Percentiles rank a stretch among this genome's conserved stretches.
phyloP scores from a whole-genome alignment of 2,797 vertebrate species.

The Cirrhinus mrigala region DNA sequence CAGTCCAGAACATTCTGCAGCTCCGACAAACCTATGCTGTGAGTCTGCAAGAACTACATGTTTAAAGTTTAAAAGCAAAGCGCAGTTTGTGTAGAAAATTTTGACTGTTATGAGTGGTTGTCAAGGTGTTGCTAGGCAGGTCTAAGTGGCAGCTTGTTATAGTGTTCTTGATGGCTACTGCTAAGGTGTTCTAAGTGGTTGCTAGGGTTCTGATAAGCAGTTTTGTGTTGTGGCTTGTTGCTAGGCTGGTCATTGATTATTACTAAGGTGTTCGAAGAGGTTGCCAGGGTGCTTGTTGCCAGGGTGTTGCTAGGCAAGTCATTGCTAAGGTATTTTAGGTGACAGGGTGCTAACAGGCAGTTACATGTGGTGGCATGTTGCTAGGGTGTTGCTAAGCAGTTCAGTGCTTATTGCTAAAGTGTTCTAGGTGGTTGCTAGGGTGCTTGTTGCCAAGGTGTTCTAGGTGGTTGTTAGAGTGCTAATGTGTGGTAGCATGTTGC shows the following conservation, averaged over 20 bases:
- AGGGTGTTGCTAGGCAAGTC: too few relatives aligned
- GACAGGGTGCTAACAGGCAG: background rate
- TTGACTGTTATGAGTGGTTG: background rate
- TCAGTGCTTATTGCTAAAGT: background rate
- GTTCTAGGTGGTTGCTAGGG: background rate
- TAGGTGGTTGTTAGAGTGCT: background rate
- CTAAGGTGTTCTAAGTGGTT: background rate
- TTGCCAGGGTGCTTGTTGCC: background rate
- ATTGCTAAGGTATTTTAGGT: too few relatives aligned
- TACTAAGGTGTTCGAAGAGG: background rate
- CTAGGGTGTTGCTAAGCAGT: background rate
- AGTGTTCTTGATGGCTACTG: background rate
- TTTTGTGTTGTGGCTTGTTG: background rate
- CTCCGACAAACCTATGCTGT: background rate
- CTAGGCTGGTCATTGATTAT: background rate
- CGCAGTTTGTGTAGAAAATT: background rate
- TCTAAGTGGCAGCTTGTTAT: background rate
- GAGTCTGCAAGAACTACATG: background rate
- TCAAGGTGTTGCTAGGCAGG: background rate
- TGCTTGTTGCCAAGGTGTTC: background rate
- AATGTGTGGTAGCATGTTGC: background rate
- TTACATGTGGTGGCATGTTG: background rate
- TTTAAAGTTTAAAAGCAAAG: background rate
- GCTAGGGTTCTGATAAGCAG: background rate
- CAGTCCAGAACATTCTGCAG: conserved; percentile 23